Evolutionary conservation across 2,113 vertebrate genomes (phyloP).

Genomic region (Salvelinus namaycush): DNA sequence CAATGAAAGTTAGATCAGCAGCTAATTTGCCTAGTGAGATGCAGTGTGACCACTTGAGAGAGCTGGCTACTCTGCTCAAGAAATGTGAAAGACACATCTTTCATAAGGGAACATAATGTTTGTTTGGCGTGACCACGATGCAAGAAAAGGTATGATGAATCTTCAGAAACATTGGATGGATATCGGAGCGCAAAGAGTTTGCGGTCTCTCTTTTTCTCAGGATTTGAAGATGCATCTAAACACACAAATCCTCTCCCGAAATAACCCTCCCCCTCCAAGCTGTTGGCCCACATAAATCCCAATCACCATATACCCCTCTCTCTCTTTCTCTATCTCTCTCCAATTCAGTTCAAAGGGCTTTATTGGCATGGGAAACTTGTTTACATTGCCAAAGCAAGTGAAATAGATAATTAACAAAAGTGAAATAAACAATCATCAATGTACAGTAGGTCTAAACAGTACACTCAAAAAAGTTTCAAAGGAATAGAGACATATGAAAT

Average conservation of each 20-base stretch:
- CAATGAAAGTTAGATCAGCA: background rate
- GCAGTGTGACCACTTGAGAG: background rate
- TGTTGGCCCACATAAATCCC: slow-evolving; percentile 75
- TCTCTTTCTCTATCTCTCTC: slow-evolving; percentile 12
- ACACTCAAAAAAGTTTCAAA: too few relatives aligned
- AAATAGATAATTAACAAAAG: too few relatives aligned
- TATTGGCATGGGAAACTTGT: too few relatives aligned
- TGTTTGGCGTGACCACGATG: background rate
- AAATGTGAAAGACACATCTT: background rate
- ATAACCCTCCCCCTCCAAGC: slow-evolving; percentile 68
- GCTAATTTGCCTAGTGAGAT: background rate
- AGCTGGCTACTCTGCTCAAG: background rate
- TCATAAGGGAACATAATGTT: background rate
- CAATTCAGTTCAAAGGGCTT: too few relatives aligned
- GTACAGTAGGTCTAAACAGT: too few relatives aligned
- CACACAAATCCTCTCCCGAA: slow-evolving; percentile 76
- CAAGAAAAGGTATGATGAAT: background rate
- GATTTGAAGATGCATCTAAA: slow-evolving; percentile 73
- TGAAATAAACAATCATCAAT: too few relatives aligned
- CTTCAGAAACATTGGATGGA: slow-evolving; percentile 12
- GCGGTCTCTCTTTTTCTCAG: slow-evolving; percentile 40
- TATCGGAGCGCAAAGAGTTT: slow-evolving; percentile 37
- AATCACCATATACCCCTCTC: slow-evolving; percentile 50
- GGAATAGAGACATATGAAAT: too few relatives aligned
- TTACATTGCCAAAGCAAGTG: too few relatives aligned